Conservation (phyloP, 2,888 invertebrate genomes). For the Cephus spinipes region DNA sequence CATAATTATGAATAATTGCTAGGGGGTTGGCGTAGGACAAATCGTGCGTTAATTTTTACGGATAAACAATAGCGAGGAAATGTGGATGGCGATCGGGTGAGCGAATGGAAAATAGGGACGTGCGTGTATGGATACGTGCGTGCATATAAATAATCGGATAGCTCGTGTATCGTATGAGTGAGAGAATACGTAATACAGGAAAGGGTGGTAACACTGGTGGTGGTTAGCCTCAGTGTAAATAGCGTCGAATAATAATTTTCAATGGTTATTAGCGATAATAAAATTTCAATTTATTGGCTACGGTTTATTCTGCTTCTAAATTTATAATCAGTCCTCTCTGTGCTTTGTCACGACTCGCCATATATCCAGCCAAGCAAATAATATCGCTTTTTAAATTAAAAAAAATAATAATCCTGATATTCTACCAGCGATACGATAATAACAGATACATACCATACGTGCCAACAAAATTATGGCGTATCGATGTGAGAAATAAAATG, state of each 20-base stretch:
- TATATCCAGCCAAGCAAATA: background rate
- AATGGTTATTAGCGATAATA: conserved; percentile 65
- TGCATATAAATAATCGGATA: conserved; percentile 53
- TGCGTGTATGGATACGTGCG: conserved; percentile 32
- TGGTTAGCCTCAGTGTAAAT: conserved; percentile 44
- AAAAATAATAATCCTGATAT: too few relatives aligned
- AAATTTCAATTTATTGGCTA: conserved; percentile 63
- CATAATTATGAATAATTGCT: conserved; percentile 55
- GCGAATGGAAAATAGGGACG: background rate
- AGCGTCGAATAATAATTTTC: conserved; percentile 63
- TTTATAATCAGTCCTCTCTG: conserved; percentile 51
- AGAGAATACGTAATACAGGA: too few relatives aligned
- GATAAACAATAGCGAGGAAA: conserved; percentile 59
- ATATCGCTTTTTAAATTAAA: background rate
- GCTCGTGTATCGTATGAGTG: conserved; percentile 21
- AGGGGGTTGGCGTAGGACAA: conserved; percentile 34
- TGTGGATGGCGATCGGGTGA: too few relatives aligned
- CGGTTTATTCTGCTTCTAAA: conserved; percentile 30
- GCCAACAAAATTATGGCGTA: background rate
- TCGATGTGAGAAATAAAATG: background rate
- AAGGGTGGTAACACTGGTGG: conserved; percentile 6
- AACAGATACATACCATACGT: too few relatives aligned
- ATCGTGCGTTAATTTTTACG: conserved; percentile 63
- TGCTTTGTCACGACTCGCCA: conserved; percentile 46
- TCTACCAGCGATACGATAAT: too few relatives aligned